Percentiles rank a stretch among this genome's conserved stretches.
Conservation (phyloP, 1,140 invertebrate genomes). For the Drosophila sucinea region DNA sequence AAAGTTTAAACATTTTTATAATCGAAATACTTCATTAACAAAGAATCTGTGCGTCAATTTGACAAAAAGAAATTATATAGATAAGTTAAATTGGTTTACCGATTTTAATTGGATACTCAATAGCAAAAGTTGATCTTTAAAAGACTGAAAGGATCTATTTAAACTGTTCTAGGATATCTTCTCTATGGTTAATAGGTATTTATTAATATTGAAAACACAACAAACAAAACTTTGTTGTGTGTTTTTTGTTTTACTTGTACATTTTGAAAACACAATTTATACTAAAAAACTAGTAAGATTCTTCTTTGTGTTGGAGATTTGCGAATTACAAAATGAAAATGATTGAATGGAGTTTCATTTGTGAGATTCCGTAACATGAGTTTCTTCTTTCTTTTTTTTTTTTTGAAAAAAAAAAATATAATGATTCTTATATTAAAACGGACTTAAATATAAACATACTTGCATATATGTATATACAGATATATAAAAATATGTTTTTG, state of each 20-base stretch:
- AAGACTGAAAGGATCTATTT: too few species aligned
- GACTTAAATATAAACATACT: constrained; percentile 1
- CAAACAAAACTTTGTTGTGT: constrained; percentile 9
- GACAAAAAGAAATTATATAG: constrained; percentile 49
- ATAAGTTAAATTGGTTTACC: too few species aligned
- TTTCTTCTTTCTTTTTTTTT: constrained; percentile 9
- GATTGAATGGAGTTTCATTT: constrained; percentile 55
- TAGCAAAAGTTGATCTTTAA: too few species aligned
- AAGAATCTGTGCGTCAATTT: constrained; percentile 66
- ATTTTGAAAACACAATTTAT: neutral
- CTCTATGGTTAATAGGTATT: too few species aligned
- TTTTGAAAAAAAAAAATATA: constrained; percentile 15
- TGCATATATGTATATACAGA: constrained; percentile 28
- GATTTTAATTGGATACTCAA: too few species aligned
- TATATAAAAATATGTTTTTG: constrained; percentile 41
- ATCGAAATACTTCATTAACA: constrained; percentile 75
- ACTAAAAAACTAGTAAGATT: constrained; percentile 50
- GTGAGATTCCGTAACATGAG: constrained; percentile 71
- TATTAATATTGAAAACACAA: too few species aligned
- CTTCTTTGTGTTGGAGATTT: constrained; percentile 40
- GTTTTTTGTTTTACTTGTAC: neutral
- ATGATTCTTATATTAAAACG: neutral
- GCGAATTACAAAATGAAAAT: constrained; percentile 41
- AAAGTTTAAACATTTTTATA: constrained; percentile 43
- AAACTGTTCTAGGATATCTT: too few species aligned